A percentile compares a stretch with the other conserved stretches of the same genome.
Conservation (phyloP, 2,113 vertebrate species). For the Epinephelus cyanopodus region DNA sequence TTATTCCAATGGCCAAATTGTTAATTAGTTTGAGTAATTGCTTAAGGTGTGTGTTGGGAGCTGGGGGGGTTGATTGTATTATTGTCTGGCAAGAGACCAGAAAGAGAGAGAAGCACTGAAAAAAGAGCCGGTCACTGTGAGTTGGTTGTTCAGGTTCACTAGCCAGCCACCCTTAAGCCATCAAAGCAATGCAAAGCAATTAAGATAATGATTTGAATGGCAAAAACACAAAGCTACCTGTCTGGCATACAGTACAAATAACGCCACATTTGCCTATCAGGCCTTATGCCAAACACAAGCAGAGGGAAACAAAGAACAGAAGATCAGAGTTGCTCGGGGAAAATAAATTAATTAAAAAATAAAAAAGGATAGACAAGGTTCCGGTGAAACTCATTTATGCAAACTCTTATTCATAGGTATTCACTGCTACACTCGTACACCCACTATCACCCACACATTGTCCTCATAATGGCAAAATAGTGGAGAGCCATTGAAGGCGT, state of each 20-base stretch:
- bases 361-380: constrained; percentile 6
- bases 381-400: constrained; percentile 42
- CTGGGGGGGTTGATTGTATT: constrained; percentile 44
- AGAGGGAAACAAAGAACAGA: constrained; percentile 37
- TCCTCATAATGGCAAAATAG: constrained; percentile 23
- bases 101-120: constrained; percentile 1
- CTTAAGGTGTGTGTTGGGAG: constrained; percentile 11
- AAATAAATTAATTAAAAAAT: constrained; percentile 29
- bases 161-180: constrained; percentile 23
- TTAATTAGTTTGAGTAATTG: constrained; percentile 71
- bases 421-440: constrained; percentile 21
- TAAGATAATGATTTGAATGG: constrained; percentile 67
- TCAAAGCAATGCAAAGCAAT: constrained; percentile 64
- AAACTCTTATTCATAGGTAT: constrained; percentile 43
- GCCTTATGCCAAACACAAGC: constrained; percentile 23
- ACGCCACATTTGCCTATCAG: constrained; percentile 43
- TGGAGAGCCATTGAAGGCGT: not conserved
- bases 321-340: constrained; percentile 22
- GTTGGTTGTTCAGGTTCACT: constrained; percentile 47
- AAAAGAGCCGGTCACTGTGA: constrained; percentile 27
- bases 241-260: constrained; percentile 45
- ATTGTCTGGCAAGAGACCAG: constrained; percentile 38
- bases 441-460: constrained; percentile 29
- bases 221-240: constrained; percentile 60
- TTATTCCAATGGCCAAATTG: constrained; percentile 58